Conservation (phyloP, 2,888 invertebrate species). For the Orchesella flavescens region DNA sequence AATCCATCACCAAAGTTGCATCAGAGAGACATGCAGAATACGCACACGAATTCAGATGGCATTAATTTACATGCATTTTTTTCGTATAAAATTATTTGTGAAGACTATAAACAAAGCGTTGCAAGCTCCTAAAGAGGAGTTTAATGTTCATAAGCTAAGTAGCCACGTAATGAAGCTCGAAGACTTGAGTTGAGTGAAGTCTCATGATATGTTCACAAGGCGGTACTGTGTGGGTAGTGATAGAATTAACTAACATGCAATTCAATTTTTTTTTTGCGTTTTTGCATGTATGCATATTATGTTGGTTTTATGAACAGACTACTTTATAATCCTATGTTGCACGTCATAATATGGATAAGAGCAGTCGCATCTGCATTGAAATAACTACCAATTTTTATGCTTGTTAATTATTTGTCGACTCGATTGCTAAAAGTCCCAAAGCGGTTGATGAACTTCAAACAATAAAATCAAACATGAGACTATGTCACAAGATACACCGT, state of each 20-base stretch:
- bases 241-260: neutral
- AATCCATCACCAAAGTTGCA: neutral
- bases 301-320: too few species aligned
- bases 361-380: neutral
- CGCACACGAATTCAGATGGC: neutral
- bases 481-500: conserved; percentile 38
- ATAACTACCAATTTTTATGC: neutral
- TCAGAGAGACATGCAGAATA: neutral
- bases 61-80: too few species aligned
- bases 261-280: neutral
- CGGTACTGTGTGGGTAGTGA: neutral
- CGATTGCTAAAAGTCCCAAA: conserved; percentile 28
- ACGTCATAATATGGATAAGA: neutral
- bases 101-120: too few species aligned
- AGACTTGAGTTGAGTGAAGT: too few species aligned
- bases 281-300: neutral
- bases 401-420: conserved; percentile 29
- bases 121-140: neutral
- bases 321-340: neutral
- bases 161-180: neutral
- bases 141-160: neutral
- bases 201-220: neutral
- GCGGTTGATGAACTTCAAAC: conserved; percentile 62
- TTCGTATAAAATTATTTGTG: too few species aligned
- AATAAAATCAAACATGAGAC: conserved; percentile 29